Evolutionary conservation across 2,888 invertebrate genomes (phyloP), one percentile per base, ranked within the genome.

Genomic region (Hypena proboscidalis): DNA sequence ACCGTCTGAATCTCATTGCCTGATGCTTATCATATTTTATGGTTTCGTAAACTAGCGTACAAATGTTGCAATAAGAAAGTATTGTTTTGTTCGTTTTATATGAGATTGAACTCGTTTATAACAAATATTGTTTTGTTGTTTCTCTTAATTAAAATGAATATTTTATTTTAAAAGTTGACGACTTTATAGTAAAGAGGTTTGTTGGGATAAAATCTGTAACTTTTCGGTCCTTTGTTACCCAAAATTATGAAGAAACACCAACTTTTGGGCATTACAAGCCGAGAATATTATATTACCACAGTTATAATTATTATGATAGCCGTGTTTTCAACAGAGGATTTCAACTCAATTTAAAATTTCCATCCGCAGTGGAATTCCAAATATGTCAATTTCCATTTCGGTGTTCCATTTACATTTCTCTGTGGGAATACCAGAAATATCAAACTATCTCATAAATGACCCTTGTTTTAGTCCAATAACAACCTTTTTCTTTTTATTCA

Each of bases 1-100:
- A 75, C 77, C 73, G 76, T 67, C 80, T 76, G 83, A 81, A 81
- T 83, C 78, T 80, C 80, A 79, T 83, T 82, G 80, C 67, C 69
- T 67, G 83, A 85, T 85, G 74, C 77, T 85, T 85, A 87, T 87
- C 86, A 83, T 85, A 82, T 84, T 85, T 88, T 85, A 86, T 82
- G 75, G 71, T 79, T 80, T 69, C 72, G 77, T 80, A 79, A 82
- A 82, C 78, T 78, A 74, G 68, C 77, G 67, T 73, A 74, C 76
- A 76, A 80, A 75, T 78, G 74, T 74, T 74, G 63, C 71, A 71
- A 71, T 84, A 84, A 78, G 72, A 74, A 71, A 64, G 60, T 67
- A 68, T 74, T 77, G 67, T 77, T 77, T 79, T 70, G 73, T 72
- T 64, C 60, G 59, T 63, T 62, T n/a, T n/a, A n/a, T 53, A 39